Base-by-base conservation (phyloP, 2,888 invertebrate genomes). In the Exephanes ischioxanthus region DNA sequence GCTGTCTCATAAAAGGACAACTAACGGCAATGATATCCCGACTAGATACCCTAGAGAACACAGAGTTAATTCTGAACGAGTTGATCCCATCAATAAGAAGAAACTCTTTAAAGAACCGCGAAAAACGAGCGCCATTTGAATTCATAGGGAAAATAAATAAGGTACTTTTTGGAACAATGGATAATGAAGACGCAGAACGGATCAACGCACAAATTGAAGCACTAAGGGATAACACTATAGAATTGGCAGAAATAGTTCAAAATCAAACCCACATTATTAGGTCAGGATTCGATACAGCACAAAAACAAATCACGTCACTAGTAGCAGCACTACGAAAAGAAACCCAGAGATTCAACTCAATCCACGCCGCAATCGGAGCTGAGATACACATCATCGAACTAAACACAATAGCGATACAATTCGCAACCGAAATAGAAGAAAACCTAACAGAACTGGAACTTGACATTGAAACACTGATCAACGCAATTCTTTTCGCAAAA, bases 251-350 rank as follows among this genome's bases (percentile, higher is more conserved):
- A 58, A 68, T 72, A 7, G 19, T 81, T 3, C 7, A 78, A 41
- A 67, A 81, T 22, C 85, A 85, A 70, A 85, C 75, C 16, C 82
- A 79, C 14, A 82, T 82, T 11, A 70, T 75, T 22, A 78, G 71
- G 53, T 61, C 82, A 73, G 66, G 75, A 30, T 79, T 85, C 5
- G 66, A 79, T 9, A 71, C 16, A 11, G 58, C 26, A 11, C 67
- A 68, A 26, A 70, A 68, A 22, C 55, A 73, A 22, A 61, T 80
- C 9, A 53, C 33, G 45, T 67, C 66, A 55, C 7, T 70, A 53
- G 70, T 37, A 26, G 14, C 14, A 63, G 26, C n/a, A 71, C 5
- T 45, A 26, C 5, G 55, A 14, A 51, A 16, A 4, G 9, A 45
- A 67, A 73, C 48, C 2, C 45, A 48, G 6, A 63, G 33, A 45